Evolutionary conservation across 2,113 vertebrate genomes (phyloP).

Genomic region (Daboia siamensis): DNA sequence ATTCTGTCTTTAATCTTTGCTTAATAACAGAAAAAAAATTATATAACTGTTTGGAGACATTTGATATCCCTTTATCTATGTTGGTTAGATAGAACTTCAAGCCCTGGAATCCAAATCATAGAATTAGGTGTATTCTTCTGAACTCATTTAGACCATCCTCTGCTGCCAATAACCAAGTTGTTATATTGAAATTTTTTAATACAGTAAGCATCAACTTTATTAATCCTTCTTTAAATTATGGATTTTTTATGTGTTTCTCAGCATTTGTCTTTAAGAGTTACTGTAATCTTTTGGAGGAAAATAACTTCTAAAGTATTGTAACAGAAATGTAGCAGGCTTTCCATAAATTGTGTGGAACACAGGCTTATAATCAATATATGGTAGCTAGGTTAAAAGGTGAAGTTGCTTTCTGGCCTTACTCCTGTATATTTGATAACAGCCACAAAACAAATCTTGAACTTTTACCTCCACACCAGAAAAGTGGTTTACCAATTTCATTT

Average conservation of each 20-base stretch:
- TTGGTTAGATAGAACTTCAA: too few relatives aligned
- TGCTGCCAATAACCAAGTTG: background rate
- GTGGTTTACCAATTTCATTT: background rate
- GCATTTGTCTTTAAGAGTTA: background rate
- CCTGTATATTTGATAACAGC: background rate
- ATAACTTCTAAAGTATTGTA: background rate
- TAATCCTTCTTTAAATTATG: background rate
- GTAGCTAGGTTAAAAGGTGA: background rate
- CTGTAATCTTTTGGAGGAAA: background rate
- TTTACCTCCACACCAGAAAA: background rate
- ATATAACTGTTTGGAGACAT: background rate
- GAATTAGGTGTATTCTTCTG: background rate
- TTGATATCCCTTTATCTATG: background rate
- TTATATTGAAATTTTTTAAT: background rate
- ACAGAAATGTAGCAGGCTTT: background rate
- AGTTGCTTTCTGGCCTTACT: background rate
- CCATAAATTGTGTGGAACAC: background rate
- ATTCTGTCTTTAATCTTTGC: background rate
- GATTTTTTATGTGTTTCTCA: background rate
- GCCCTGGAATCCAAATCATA: background rate
- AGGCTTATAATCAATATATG: background rate
- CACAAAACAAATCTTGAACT: background rate
- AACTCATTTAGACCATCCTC: background rate
- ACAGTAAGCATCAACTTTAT: background rate
- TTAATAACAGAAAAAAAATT: background rate